Base-by-base conservation (phyloP, 2,888 invertebrate genomes). In the Cerceris ruficornis region DNA sequence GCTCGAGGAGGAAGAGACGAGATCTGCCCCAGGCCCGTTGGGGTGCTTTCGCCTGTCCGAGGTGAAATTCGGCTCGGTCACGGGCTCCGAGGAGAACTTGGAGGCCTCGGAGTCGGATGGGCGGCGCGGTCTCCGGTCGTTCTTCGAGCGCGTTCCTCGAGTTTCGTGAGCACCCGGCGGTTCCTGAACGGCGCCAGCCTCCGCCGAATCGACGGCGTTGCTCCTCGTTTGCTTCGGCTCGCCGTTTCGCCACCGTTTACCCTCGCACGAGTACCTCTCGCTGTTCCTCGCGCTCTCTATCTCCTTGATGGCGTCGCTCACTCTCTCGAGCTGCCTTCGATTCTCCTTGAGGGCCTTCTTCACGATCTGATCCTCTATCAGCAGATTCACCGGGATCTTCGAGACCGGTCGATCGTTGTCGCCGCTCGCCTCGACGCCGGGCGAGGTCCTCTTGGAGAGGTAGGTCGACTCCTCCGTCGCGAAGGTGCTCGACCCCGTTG, bases 291-390 rank as follows among this genome's bases (percentile, higher is more conserved):
- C 91, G 77, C 82, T 91, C 72, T 92, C 92, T 66, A 92, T 91
- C 73, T 92, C 92, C 69, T 92, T 92, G 52, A 92, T 91, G 41
- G 91, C 92, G 46, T 92, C 92, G 80, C 91, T 92, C 7, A 92
- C 91, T 66, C 90, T 90, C 67, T 92, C 92, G 75, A 92, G 70
- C 49, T 92, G 92, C 11, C 92, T 81, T 1, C 91, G 88, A 67
- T 92, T 92, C 71, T 92, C 92, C 75, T 91, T 92, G 2, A 92
- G 77, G 0, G 92, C 92, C 69, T 92, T 92, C 66, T 91, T 92
- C 46, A 92, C 92, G 52, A 91, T 92, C 66, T 92, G 91, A 81
- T 92, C 92, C 76, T 92, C 92, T 77, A 92, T 91, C 64, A 91
- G 74, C 11, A 92, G 70, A 43, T 91, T 92, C 0, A 92, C 92